Evolutionary conservation across 2,797 vertebrate genomes (phyloP), one percentile per base, ranked within the genome.

Genomic region (Geotrypetes seraphini): DNA sequence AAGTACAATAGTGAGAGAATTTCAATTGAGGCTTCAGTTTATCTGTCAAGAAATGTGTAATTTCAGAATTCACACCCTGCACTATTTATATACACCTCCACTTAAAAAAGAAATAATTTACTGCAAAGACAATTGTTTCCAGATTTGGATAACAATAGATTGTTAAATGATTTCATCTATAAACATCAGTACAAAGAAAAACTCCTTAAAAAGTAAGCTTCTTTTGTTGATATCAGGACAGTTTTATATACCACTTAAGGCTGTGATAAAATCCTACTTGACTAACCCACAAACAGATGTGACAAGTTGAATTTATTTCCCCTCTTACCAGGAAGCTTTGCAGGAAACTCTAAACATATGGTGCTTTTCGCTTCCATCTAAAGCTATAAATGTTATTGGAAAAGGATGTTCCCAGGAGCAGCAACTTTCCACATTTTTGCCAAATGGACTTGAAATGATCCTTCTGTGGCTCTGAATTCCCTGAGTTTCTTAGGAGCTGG

Each of bases 271-370:
- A 92, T 86, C 83, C 85, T 86, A 63, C 74, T 86, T 79, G 86
- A 88, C 79, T 81, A 77, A 78, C 73, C 75, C 67, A 68, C 28
- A 50, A 90, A 80, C 85, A 88, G 82, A 88, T 91, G 89, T 92
- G 91, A 94, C 89, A 88, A 80, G 78, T 78, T 88, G 79, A 92
- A 90, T 92, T 83, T 87, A 90, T 92, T 89, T 78, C 76, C 77
- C 78, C 63, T 68, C 75, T 84, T 80, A 87, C 79, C 73, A 83
- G 77, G 76, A 88, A 85, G 85, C 84, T 88, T 88, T 85, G 75
- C 78, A 80, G 77, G 78, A 87, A 84, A 86, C 79, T 82, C 69
- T 68, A 80, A 89, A 85, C 87, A 89, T 89, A 87, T 85, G 81
- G 86, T 61, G 73, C 78, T 80, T 84, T 77, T 71, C 54, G 60